phyloP scores from a whole-genome alignment of 2,888 invertebrate species.

The Apotomis betuletana region DNA sequence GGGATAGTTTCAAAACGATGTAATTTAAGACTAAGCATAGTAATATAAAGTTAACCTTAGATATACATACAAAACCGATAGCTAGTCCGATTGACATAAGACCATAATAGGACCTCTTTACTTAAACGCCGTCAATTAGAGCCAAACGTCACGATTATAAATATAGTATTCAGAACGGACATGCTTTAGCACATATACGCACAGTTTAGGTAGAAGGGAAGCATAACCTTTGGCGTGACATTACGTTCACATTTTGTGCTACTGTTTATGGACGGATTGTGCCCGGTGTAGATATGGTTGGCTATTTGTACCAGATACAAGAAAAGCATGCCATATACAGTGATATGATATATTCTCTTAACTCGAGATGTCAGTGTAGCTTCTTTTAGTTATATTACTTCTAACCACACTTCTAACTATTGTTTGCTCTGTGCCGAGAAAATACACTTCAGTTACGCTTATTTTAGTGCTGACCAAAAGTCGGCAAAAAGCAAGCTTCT shows the following conservation, averaged over 20 bases:
- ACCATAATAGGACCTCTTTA: neutral
- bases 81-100: neutral
- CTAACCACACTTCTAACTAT: neutral
- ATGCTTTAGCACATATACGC: neutral
- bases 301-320: constrained; percentile 1
- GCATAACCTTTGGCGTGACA: constrained; percentile 64
- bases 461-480: no score
- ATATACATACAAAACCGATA: neutral
- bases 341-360: neutral
- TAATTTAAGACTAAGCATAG: neutral
- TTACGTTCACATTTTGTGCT: constrained; percentile 60
- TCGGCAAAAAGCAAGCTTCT: no score
- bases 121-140: neutral
- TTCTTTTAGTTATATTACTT: no score
- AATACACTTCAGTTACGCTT: no score
- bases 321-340: constrained; percentile 9
- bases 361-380: no score
- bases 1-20: no score
- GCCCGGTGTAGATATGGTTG: constrained; percentile 2
- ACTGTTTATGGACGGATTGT: constrained; percentile 31
- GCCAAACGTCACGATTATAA: neutral
- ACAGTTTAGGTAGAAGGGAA: constrained; percentile 49
- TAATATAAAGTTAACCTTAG: neutral
- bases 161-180: constrained; percentile 36
- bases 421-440: neutral